Conservation (phyloP, 2,888 invertebrate genomes). For the Aleiodes alternator region DNA sequence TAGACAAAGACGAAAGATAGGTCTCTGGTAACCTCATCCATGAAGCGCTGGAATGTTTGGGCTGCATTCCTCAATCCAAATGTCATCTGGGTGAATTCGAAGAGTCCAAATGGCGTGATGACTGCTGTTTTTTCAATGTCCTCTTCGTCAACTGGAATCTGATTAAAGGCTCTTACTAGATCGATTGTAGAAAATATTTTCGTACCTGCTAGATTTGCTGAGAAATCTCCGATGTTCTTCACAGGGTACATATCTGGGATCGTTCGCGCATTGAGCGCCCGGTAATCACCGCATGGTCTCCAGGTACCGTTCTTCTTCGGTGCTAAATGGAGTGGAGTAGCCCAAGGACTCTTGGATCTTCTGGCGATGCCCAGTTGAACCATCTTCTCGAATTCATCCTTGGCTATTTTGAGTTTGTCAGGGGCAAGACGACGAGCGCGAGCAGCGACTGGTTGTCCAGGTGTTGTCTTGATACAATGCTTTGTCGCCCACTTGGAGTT, state of each 20-base stretch:
- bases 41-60: too few relatives aligned
- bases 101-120: slow-evolving; percentile 64
- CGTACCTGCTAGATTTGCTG: slow-evolving; percentile 53
- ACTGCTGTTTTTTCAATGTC: slow-evolving; percentile 65
- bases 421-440: slow-evolving; percentile 63
- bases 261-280: slow-evolving; percentile 59
- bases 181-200: slow-evolving; percentile 54
- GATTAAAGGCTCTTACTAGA: slow-evolving; percentile 55
- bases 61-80: too few relatives aligned
- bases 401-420: slow-evolving; percentile 60
- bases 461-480: slow-evolving; percentile 60
- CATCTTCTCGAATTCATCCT: slow-evolving; percentile 63
- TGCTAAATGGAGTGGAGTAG: slow-evolving; percentile 66
- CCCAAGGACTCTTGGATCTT: slow-evolving; percentile 67
- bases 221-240: slow-evolving; percentile 62
- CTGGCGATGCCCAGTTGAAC: slow-evolving; percentile 59
- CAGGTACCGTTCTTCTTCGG: slow-evolving; percentile 65
- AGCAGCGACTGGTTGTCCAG: slow-evolving; percentile 63
- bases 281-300: slow-evolving; percentile 71
- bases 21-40: slow-evolving; percentile 52
- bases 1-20: slow-evolving; percentile 52
- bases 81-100: slow-evolving; percentile 54
- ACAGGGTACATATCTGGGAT: slow-evolving; percentile 65
- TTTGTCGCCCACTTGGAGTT: slow-evolving; percentile 35
- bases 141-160: slow-evolving; percentile 63